Percentiles rank a stretch among this genome's conserved stretches.
phyloP scores from a whole-genome alignment of 2,888 invertebrate genomes.

The Zonitis immaculata region DNA sequence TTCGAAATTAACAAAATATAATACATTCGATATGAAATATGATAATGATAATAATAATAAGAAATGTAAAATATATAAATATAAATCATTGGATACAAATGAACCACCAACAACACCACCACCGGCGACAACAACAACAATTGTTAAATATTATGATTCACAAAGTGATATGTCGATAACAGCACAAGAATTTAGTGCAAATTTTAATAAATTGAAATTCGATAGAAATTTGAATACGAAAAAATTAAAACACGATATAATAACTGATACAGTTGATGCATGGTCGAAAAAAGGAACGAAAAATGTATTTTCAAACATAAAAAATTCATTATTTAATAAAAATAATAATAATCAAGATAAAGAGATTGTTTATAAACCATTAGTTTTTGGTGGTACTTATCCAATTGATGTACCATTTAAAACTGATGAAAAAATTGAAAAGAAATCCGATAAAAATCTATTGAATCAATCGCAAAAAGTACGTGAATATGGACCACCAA shows the following conservation, averaged over 20 bases:
- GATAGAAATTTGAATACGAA: constrained; percentile 23
- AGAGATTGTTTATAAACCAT: constrained; percentile 54
- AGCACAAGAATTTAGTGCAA: constrained; percentile 42
- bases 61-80: constrained; percentile 40
- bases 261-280: constrained; percentile 60
- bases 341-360: constrained; percentile 37
- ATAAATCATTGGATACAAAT: constrained; percentile 43
- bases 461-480: constrained; percentile 32
- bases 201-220: constrained; percentile 39
- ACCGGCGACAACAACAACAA: not conserved
- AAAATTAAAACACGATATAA: constrained; percentile 51
- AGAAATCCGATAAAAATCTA: constrained; percentile 12
- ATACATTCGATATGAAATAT: constrained; percentile 43
- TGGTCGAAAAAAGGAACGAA: constrained; percentile 52
- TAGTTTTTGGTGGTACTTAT: constrained; percentile 81
- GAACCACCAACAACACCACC: constrained; percentile 31
- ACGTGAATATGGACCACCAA: constrained; percentile 49
- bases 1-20: constrained; percentile 43
- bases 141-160: constrained; percentile 41
- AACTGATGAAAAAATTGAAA: constrained; percentile 12
- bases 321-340: constrained; percentile 43
- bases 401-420: constrained; percentile 70
- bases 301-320: constrained; percentile 43
- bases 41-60: constrained; percentile 22
- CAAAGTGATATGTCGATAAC: constrained; percentile 45